These are phyloP conservation scores for Condylura cristata DNA, from an alignment of 2,113 vertebrate genomes.

Conservation along the genomic window DNA sequence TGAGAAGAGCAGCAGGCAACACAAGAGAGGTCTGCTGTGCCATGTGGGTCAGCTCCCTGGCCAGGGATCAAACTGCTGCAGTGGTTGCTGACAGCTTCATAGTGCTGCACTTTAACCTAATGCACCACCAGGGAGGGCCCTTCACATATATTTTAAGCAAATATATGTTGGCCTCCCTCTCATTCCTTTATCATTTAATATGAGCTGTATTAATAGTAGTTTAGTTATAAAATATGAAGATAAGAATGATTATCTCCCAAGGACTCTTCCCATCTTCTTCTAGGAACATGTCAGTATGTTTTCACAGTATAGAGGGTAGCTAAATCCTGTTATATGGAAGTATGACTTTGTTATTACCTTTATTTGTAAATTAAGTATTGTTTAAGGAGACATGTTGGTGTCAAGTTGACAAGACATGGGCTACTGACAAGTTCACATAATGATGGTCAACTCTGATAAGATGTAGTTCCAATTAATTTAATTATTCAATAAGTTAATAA, in stretches of 20 bases:
- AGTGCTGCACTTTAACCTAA: too few relatives aligned
- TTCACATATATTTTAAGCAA: constrained; percentile 12
- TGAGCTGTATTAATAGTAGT: background rate
- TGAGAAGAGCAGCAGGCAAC: too few relatives aligned
- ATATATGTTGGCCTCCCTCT: background rate
- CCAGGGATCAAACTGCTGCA: too few relatives aligned
- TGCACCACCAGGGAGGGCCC: too few relatives aligned
- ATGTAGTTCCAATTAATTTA: background rate
- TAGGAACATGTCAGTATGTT: background rate
- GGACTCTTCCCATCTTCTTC: background rate
- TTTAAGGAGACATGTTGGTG: background rate
- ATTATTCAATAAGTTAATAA: background rate
- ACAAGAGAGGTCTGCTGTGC: too few relatives aligned
- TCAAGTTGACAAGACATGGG: background rate
- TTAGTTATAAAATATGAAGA: background rate
- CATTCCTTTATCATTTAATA: background rate
- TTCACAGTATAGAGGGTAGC: background rate
- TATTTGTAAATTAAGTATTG: background rate
- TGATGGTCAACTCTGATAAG: background rate
- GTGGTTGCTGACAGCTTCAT: too few relatives aligned
- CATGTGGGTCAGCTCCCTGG: too few relatives aligned
- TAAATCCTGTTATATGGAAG: background rate
- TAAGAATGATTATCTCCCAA: background rate
- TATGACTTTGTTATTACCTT: background rate
- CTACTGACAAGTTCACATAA: too few relatives aligned